phyloP scores from a whole-genome alignment of 1,140 invertebrate genomes.

The Trichonephila clavata region DNA sequence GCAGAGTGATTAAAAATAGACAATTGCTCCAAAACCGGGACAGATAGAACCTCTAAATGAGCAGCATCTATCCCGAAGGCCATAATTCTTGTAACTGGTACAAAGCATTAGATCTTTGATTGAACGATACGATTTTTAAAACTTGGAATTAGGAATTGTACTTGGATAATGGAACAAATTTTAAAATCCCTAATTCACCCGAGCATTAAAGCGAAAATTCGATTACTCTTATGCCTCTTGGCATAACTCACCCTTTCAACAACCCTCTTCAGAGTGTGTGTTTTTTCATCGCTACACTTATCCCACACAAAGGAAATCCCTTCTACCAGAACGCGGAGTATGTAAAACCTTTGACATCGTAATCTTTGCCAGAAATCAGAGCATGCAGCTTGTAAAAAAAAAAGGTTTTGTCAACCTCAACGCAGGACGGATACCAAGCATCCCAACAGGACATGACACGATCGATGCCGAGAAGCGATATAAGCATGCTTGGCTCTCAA shows the following conservation, averaged over 20 bases:
- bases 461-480: background rate
- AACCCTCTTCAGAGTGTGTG: background rate
- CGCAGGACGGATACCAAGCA: background rate
- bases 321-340: background rate
- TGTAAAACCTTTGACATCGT: background rate
- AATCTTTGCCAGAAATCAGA: slow-evolving; percentile 42
- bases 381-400: background rate
- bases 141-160: too few relatives aligned
- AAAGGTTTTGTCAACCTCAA: background rate
- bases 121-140: too few relatives aligned
- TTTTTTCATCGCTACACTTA: background rate
- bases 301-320: background rate
- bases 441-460: slow-evolving; percentile 38
- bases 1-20: too few relatives aligned
- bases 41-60: too few relatives aligned
- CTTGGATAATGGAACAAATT: background rate
- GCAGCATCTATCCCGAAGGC: too few relatives aligned
- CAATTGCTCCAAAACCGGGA: too few relatives aligned
- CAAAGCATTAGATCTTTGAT: too few relatives aligned
- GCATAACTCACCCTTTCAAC: slow-evolving; percentile 26
- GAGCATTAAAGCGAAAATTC: slow-evolving; percentile 10
- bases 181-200: background rate
- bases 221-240: background rate
- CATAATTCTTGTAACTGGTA: too few relatives aligned
- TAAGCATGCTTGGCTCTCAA: slow-evolving; percentile 22